phyloP scores from a whole-genome alignment of 1,140 invertebrate genomes.

The Euura saliciscinereae region DNA sequence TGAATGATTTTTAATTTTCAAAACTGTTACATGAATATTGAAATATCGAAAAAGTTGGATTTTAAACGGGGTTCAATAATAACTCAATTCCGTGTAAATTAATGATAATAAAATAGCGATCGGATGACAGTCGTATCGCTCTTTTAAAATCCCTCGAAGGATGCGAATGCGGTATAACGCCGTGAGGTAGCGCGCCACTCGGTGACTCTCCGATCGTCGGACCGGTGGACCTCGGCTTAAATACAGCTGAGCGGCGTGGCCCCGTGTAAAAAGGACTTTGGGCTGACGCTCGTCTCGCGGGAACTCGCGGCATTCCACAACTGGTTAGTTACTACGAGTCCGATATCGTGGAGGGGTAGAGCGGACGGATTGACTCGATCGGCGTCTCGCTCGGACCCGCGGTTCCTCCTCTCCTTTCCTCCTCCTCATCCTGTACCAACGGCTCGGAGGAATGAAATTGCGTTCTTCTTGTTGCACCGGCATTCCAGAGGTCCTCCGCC shows the following conservation, averaged over 20 bases:
- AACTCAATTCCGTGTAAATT: no score
- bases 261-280: neutral
- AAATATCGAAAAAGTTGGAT: no score
- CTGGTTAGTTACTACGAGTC: slow-evolving; percentile 29
- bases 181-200: no score
- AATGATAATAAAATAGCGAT: no score
- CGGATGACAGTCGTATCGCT: no score
- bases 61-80: no score
- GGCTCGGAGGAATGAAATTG: neutral
- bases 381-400: slow-evolving; percentile 11
- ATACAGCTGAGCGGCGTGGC: neutral
- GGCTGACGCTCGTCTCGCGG: slow-evolving; percentile 1
- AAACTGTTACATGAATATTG: no score
- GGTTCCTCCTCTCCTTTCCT: slow-evolving; percentile 12
- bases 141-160: no score
- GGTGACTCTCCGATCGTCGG: no score
- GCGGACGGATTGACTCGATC: neutral
- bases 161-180: no score
- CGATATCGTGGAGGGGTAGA: slow-evolving; percentile 9
- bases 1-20: no score
- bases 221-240: no score
- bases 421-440: neutral
- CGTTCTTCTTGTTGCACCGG: slow-evolving; percentile 32
- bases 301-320: slow-evolving; percentile 27
- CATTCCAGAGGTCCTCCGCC: slow-evolving; percentile 34